Evolutionary conservation across 2,113 vertebrate species (phyloP), one percentile per base, ranked within the genome.

Genomic region (Strix aluco): DNA sequence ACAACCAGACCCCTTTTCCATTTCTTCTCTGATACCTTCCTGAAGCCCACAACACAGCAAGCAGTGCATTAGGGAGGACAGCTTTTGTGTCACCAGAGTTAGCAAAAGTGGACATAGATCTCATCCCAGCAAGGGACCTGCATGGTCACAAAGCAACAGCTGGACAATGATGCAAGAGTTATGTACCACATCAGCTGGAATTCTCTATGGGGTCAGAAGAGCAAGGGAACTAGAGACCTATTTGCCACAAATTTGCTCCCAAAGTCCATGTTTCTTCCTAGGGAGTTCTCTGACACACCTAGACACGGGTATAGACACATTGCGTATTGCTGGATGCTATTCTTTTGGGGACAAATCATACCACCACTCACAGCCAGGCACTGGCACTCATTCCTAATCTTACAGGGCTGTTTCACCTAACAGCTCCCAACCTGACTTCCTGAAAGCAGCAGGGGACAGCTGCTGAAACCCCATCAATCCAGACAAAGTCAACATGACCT

Each of bases 401-500:
- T 71, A 59, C 38, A 69, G 62, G 14, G 58, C 25, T 66, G 27
- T 77, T 92, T 86, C 72, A 90, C 72, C 63, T 81, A 77, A 72
- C 38, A 80, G 86, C 77, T 91, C 57, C 81, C 69, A 86, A 87
- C 57, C 81, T 79, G 81, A 46, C 74, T 92, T 94, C 89, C 94
- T 70, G 91, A 80, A 85, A 87, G 80, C 86, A 85, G 73, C 70
- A 65, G 51, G 84, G 57, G 81, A 91, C 83, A 85, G 95, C 77
- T 93, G 89, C 92, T 72, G 92, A 94, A 95, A 92, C 69, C 58
- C 84, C 84, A 89, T 94, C 86, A 80, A 91, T 87, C 58, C 89
- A 88, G 80, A 81, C 82, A 91, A 94, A 94, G 91, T 96, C 94
- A 96, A 91, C 78, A 78, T 89, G 92, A 97, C 91, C 91, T 51